A percentile compares a stretch with the other conserved stretches of the same genome.
phyloP scores from a whole-genome alignment of 2,888 invertebrate genomes.

The Zaprionus bogoriensis region DNA sequence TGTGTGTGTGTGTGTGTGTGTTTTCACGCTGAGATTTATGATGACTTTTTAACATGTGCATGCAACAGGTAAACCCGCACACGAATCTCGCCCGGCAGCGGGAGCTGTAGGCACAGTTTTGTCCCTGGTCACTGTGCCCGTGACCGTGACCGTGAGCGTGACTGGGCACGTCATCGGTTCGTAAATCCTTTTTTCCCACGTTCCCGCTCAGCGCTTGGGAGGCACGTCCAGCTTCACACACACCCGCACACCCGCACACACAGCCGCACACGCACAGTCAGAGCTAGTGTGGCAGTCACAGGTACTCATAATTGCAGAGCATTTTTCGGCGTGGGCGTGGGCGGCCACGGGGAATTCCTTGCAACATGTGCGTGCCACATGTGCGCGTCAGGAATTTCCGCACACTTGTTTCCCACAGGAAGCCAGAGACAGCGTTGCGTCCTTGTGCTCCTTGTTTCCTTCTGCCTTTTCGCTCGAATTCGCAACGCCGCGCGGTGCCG shows the following conservation, averaged over 20 bases:
- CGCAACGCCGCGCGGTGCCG: constrained; percentile 55
- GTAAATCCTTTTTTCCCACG: constrained; percentile 78
- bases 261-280: constrained; percentile 20
- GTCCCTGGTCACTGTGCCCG: neutral
- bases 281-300: neutral
- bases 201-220: constrained; percentile 44
- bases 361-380: constrained; percentile 69
- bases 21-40: constrained; percentile 64
- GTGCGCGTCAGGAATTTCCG: constrained; percentile 66
- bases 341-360: constrained; percentile 58
- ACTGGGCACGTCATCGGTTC: constrained; percentile 63
- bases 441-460: constrained; percentile 45
- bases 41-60: constrained; percentile 73
- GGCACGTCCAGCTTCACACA: constrained; percentile 37
- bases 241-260: constrained; percentile 15
- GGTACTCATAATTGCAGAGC: constrained; percentile 22
- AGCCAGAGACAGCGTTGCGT: constrained; percentile 53
- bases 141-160: constrained; percentile 56
- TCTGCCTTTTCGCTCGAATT: constrained; percentile 52
- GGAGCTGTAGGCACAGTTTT: neutral
- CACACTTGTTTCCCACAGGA: constrained; percentile 58
- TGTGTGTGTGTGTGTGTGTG: too few species aligned
- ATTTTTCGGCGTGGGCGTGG: constrained; percentile 6
- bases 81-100: constrained; percentile 9
- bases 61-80: constrained; percentile 66